Percentiles rank a stretch among this genome's conserved stretches.
Evolutionary conservation across 1,140 invertebrate species (phyloP).

Genomic region (Drosophila littoralis): DNA sequence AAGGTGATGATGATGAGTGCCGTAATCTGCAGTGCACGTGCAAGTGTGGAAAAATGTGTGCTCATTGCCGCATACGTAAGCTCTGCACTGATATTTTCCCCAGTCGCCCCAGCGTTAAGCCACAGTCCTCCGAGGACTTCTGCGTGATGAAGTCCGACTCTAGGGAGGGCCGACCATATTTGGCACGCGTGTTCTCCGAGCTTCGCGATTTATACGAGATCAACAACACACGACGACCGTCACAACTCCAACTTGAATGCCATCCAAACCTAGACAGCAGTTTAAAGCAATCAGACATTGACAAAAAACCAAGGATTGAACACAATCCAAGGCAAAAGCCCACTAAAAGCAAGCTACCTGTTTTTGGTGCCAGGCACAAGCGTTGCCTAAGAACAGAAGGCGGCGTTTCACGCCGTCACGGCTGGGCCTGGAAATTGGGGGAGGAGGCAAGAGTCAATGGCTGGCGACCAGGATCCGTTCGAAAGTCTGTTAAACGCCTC

Average conservation of each 20-base stretch:
- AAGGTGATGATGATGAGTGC: constrained; percentile 6
- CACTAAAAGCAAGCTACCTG: background rate
- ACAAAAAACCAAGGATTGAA: background rate
- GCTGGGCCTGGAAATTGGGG: constrained; percentile 68
- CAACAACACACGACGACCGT: constrained; percentile 21
- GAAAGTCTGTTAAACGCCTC: constrained; percentile 53
- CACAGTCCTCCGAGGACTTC: constrained; percentile 49
- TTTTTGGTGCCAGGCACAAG: constrained; percentile 39
- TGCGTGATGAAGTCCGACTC: constrained; percentile 18
- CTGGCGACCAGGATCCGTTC: constrained; percentile 71
- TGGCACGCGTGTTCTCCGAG: constrained; percentile 68
- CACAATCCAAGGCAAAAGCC: background rate
- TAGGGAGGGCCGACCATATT: constrained; percentile 53
- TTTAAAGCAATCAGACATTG: too few species aligned
- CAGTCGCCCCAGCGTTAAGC: constrained; percentile 13
- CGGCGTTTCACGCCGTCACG: constrained; percentile 57
- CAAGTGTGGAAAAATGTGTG: constrained; percentile 43
- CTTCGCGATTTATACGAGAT: constrained; percentile 59
- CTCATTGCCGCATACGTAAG: constrained; percentile 66
- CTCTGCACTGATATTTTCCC: constrained; percentile 63
- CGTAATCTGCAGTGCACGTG: constrained; percentile 51
- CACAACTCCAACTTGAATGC: background rate
- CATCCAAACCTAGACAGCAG: background rate
- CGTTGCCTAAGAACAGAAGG: constrained; percentile 33
- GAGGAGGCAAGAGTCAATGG: constrained; percentile 42